These are phyloP conservation scores for Ascaphus truei DNA, from an alignment of 2,113 vertebrate genomes.

Conservation along the genomic window DNA sequence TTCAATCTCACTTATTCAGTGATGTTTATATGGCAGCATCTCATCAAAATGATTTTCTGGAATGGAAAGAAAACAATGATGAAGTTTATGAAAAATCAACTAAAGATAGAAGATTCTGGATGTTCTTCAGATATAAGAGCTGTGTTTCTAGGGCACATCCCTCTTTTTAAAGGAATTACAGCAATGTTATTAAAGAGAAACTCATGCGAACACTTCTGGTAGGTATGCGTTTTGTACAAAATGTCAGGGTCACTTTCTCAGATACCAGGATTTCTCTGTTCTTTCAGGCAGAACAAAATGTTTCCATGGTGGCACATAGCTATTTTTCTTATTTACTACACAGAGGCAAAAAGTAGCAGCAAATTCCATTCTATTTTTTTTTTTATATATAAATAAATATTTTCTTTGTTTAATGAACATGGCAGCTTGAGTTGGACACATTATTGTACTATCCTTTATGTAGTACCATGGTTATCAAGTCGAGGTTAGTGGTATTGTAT, in stretches of 20 bases:
- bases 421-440: constrained; percentile 42
- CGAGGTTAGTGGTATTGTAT: no score
- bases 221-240: constrained; percentile 35
- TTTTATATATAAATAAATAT: constrained; percentile 37
- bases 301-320: constrained; percentile 68
- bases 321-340: constrained; percentile 62
- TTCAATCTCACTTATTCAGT: no score
- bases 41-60: no score
- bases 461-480: no score
- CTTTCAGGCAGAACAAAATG: constrained; percentile 37
- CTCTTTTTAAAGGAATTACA: constrained; percentile 39
- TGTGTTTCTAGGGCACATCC: constrained; percentile 45
- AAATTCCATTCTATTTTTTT: constrained; percentile 53
- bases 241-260: constrained; percentile 43
- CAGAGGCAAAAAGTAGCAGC: constrained; percentile 52
- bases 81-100: no score
- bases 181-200: constrained; percentile 7
- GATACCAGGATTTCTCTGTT: constrained; percentile 48
- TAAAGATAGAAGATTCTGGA: no score
- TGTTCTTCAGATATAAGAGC: background rate
- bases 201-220: constrained; percentile 30
- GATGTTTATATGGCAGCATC: no score
- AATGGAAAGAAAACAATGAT: no score
- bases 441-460: no score
- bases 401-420: constrained; percentile 55